These are phyloP conservation scores for Paracyprichromis sp. DNA, from an alignment of 2,113 vertebrate species.

Conservation along the genomic window DNA sequence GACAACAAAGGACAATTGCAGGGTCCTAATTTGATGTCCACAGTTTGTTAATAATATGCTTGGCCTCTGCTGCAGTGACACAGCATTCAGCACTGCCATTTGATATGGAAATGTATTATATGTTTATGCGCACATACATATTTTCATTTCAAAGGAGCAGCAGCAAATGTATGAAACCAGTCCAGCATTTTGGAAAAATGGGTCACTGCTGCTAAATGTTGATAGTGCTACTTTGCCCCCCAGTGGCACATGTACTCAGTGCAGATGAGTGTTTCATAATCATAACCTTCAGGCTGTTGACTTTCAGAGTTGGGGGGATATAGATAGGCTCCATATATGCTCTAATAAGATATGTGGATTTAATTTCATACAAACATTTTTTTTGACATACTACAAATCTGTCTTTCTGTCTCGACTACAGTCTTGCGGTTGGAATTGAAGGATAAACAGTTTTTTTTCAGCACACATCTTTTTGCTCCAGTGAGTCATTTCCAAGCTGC, in stretches of 20 bases:
- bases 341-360: constrained; percentile 3
- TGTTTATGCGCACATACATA: constrained; percentile 53
- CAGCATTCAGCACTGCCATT: neutral
- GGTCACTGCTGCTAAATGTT: constrained; percentile 66
- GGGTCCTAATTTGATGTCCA: neutral
- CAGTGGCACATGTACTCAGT: constrained; percentile 63
- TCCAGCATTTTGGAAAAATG: constrained; percentile 63
- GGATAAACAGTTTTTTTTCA: neutral
- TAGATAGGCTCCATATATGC: neutral
- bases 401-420: neutral
- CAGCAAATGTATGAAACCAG: constrained; percentile 53
- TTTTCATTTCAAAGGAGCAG: constrained; percentile 59
- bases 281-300: constrained; percentile 52
- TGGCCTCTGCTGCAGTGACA: constrained; percentile 31
- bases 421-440: neutral
- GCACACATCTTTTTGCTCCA: neutral
- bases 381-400: neutral
- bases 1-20: neutral
- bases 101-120: constrained; percentile 58
- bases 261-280: constrained; percentile 41
- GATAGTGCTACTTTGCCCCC: constrained; percentile 74
- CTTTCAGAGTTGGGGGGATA: neutral
- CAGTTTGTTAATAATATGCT: constrained; percentile 23
- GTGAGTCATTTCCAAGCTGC: constrained; percentile 41
- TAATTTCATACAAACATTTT: neutral